These are phyloP conservation scores for Pseudomyrmex flavicornis DNA, from an alignment of 1,140 invertebrate species.

Conservation along the genomic window DNA sequence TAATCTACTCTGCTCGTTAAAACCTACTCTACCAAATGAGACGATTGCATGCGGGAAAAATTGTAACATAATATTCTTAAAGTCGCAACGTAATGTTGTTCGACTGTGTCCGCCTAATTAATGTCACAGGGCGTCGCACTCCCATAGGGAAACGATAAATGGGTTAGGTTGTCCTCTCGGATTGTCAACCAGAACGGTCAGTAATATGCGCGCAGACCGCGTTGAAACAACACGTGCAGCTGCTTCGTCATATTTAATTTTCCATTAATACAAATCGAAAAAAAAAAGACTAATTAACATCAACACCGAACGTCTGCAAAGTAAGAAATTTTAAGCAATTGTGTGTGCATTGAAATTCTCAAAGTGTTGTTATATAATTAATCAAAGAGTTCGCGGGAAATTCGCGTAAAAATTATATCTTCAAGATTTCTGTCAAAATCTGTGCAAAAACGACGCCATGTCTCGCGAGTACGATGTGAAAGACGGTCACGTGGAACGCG, in stretches of 20 bases:
- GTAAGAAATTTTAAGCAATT: not conserved
- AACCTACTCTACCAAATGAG: conserved; percentile 73
- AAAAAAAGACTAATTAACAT: not conserved
- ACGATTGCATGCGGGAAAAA: conserved; percentile 66
- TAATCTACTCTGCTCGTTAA: not conserved
- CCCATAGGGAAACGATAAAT: conserved; percentile 42
- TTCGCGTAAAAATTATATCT: too few species aligned
- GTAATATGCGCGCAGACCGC: conserved; percentile 11
- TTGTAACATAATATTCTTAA: not conserved
- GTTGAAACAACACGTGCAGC: conserved; percentile 14
- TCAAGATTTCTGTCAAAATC: not conserved
- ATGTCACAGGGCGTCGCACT: conserved; percentile 16
- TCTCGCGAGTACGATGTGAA: not conserved
- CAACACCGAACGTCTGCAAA: not conserved
- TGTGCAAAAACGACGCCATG: not conserved
- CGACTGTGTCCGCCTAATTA: not conserved
- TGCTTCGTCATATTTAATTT: conserved; percentile 1
- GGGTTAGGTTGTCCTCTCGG: not conserved
- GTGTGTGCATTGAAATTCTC: not conserved
- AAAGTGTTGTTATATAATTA: not conserved
- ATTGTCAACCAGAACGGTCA: not conserved
- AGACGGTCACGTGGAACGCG: not conserved
- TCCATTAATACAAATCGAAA: not conserved
- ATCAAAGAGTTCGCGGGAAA: too few species aligned
- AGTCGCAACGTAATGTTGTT: not conserved